Evolutionary conservation across 2,113 vertebrate species (phyloP), one percentile per base, ranked within the genome.

Genomic region (Collichthys lucidus): DNA sequence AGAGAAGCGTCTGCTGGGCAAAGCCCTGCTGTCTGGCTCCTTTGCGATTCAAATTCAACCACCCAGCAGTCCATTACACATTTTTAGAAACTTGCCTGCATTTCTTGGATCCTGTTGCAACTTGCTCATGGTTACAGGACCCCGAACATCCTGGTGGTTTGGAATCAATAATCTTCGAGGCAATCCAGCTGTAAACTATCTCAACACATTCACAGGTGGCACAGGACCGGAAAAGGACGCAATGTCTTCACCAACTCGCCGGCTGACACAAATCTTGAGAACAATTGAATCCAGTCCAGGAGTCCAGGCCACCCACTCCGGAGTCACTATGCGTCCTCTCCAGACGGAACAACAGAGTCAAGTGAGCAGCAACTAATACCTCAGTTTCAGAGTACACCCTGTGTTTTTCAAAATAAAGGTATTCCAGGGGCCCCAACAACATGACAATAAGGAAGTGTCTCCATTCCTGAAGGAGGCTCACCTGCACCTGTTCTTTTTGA

Each of bases 21-120:
- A 9, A 53, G 5, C 4, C 22, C 44, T 5, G 1, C 11, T 12
- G 10, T 24, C 53, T 15, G 4, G n/a, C 4, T 44, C 24, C 5
- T 22, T 14, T 64, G 12, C 4, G 44, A 49, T n/a, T 31, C 29
- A 61, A 29, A 50, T 52, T n/a, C 11, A 69, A 19, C 16, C 10
- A 9, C 22, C 44, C 49, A 60, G 56, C 29, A 66, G 40, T 22
- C n/a, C 1, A 1, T 0, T 9, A 40, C 35, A 40, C 22, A 70
- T 74, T 89, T 77, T 4, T 46, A 40, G 4, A 60, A 88, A 88
- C 87, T 90, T 90, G 79, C 66, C 73, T 84, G 67, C 42, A 10
- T 75, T 29, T 55, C 46, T 67, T 5, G 19, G 56, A 59, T 84
- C 76, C 85, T 84, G 86, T 76, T 80, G 86, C 81, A 56, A 61